phyloP scores from a whole-genome alignment of 2,888 invertebrate genomes.

The Diarsia dahlii region DNA sequence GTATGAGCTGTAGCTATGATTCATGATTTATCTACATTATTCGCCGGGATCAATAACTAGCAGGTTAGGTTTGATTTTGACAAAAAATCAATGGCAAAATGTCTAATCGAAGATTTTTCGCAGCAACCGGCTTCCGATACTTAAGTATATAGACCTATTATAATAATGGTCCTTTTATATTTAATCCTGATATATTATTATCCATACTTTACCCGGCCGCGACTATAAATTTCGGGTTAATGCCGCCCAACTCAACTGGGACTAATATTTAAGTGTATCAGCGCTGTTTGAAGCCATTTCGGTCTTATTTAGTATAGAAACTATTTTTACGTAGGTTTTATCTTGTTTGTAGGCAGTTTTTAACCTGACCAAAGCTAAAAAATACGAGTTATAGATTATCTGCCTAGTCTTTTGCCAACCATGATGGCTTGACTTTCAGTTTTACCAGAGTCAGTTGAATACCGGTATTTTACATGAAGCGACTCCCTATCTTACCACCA shows the following conservation, averaged over 20 bases:
- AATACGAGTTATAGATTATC: neutral
- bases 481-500: neutral
- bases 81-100: neutral
- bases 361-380: neutral
- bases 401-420: too few species aligned
- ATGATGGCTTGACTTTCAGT: neutral
- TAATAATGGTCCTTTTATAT: constrained; percentile 55
- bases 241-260: constrained; percentile 58
- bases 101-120: neutral
- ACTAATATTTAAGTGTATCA: constrained; percentile 63
- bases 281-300: constrained; percentile 46
- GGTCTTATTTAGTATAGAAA: constrained; percentile 35
- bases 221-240: constrained; percentile 59
- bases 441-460: neutral
- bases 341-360: neutral
- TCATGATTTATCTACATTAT: neutral
- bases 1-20: neutral
- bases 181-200: constrained; percentile 64
- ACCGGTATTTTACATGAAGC: neutral
- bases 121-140: constrained; percentile 1
- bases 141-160: constrained; percentile 17
- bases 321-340: constrained; percentile 16
- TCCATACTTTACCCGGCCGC: constrained; percentile 53
- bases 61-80: neutral
- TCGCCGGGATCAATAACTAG: neutral